Conservation (phyloP, 2,113 vertebrate genomes). For the Panthera uncia region DNA sequence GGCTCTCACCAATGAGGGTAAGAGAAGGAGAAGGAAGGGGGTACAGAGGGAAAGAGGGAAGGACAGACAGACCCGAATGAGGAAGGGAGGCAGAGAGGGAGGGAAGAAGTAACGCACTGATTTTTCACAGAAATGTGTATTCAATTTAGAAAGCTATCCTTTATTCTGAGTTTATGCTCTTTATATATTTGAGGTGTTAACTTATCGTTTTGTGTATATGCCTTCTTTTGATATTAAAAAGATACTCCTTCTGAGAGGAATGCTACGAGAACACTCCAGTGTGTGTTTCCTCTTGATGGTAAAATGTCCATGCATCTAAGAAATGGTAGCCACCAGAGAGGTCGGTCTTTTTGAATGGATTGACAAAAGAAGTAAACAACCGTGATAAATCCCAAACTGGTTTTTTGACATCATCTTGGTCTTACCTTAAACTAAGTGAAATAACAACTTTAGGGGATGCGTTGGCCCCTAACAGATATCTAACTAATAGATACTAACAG, state of each 20-base stretch:
- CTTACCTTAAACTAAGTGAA: not conserved
- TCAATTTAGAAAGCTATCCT: conserved; percentile 1
- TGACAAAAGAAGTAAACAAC: conserved; percentile 12
- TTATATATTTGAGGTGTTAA: not conserved
- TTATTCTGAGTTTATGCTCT: not conserved
- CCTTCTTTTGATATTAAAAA: not conserved
- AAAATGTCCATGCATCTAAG: conserved; percentile 1
- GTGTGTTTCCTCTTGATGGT: not conserved
- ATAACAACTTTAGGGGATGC: not conserved
- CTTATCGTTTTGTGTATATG: not conserved
- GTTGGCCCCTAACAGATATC: not conserved
- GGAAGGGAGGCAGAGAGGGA: rapidly evolving
- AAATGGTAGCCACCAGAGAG: not conserved
- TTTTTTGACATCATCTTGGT: not conserved
- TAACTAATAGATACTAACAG: not conserved
- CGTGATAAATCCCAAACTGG: not conserved
- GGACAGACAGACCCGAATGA: too few relatives aligned
- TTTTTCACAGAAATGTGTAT: not conserved
- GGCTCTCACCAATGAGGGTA: not conserved
- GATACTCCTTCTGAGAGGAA: not conserved
- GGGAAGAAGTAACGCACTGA: not conserved
- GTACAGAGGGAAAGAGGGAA: rapidly evolving
- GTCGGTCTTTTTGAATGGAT: not conserved
- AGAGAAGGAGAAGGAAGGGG: not conserved
- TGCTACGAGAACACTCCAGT: not conserved